Percentiles rank a stretch among this genome's conserved stretches.
Conservation (phyloP, 2,113 vertebrate species). For the Carassius carassius region DNA sequence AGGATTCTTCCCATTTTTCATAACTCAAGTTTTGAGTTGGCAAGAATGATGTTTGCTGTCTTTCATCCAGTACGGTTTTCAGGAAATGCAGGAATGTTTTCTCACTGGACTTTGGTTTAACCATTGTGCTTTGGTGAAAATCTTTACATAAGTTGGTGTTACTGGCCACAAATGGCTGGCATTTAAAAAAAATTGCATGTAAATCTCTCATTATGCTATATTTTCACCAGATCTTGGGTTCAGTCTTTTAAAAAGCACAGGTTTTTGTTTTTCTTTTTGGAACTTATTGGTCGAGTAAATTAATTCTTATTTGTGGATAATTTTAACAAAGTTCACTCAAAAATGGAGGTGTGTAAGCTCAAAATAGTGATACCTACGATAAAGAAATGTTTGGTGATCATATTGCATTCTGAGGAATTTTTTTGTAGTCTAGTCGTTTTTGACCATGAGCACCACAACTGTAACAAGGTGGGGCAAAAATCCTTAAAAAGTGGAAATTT, state of each 20-base stretch:
- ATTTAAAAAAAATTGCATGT: background rate
- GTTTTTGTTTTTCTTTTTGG: too few relatives aligned
- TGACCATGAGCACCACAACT: too few relatives aligned
- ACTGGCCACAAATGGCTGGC: background rate
- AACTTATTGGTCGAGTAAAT: too few relatives aligned
- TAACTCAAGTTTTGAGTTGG: conserved; percentile 46
- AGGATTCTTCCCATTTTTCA: background rate
- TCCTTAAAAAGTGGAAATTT: background rate
- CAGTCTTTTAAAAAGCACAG: too few relatives aligned
- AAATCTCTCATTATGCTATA: background rate
- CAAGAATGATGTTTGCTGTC: conserved; percentile 52
- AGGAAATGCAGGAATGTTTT: conserved; percentile 9
- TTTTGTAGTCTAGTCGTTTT: too few relatives aligned
- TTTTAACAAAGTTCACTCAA: too few relatives aligned
- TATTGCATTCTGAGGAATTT: too few relatives aligned
- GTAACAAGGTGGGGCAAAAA: background rate
- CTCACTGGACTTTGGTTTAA: conserved; percentile 9
- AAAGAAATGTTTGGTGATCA: too few relatives aligned
- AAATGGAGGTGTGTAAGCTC: too few relatives aligned
- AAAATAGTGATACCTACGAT: too few relatives aligned
- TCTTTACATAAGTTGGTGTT: background rate
- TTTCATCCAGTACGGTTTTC: conserved; percentile 44
- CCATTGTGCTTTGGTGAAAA: background rate
- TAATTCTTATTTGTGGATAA: too few relatives aligned
- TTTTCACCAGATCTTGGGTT: background rate